Evolutionary conservation across 2,797 vertebrate species (phyloP).

Genomic region (Sebastolobus alascanus): DNA sequence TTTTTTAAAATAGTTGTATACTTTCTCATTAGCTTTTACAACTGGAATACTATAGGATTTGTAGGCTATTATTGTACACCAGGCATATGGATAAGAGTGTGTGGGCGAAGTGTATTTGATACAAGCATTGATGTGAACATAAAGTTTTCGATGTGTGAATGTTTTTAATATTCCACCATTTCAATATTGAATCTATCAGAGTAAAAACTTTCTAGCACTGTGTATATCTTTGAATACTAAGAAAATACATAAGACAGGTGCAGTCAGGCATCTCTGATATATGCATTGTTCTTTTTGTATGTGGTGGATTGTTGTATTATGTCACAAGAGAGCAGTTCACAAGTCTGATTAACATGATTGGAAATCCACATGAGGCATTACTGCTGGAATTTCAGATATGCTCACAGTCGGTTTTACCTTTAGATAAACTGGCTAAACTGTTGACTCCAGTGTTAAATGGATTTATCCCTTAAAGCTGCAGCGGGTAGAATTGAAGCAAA

Average conservation of each 20-base stretch:
- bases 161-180: neutral
- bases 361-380: neutral
- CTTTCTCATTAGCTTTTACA: too few species aligned
- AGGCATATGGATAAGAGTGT: neutral
- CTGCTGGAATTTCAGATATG: neutral
- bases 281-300: neutral
- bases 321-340: neutral
- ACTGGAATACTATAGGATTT: too few species aligned
- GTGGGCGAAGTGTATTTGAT: neutral
- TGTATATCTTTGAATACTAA: neutral
- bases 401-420: neutral
- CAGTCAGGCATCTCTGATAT: neutral
- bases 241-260: neutral
- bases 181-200: neutral
- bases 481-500: neutral
- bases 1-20: too few species aligned
- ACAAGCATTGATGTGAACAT: neutral
- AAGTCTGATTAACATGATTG: neutral
- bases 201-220: neutral
- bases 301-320: neutral
- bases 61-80: neutral
- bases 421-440: neutral
- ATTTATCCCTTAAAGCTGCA: too few species aligned
- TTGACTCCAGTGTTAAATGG: neutral
- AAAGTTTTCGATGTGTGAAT: too few species aligned